Conservation (phyloP, 2,888 invertebrate genomes). For the Linnaemya tessellans region DNA sequence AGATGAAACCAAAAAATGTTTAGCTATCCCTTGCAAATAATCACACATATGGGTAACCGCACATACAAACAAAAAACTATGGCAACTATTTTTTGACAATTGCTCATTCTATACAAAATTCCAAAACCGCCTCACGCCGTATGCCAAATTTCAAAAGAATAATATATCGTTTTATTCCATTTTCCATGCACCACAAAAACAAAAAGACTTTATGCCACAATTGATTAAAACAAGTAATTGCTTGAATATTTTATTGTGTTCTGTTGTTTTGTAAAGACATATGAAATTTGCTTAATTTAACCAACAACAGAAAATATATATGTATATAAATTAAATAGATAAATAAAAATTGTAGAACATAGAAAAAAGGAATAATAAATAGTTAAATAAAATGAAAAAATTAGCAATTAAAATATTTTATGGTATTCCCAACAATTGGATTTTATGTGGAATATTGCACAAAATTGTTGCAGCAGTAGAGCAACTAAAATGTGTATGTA, state of each 20-base stretch:
- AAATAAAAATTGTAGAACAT: conserved; percentile 7
- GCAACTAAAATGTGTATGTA: conserved; percentile 8
- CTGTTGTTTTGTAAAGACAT: conserved; percentile 39
- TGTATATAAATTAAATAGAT: conserved; percentile 1
- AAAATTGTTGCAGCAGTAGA: conserved; percentile 21
- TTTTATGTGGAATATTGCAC: conserved; percentile 39
- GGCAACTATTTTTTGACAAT: conserved; percentile 24
- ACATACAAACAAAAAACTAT: conserved; percentile 6
- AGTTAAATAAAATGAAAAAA: conserved; percentile 54
- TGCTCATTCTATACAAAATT: not conserved
- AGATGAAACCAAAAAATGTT: not conserved
- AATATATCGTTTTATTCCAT: not conserved
- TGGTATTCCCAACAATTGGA: conserved; percentile 47
- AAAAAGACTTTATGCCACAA: conserved; percentile 57
- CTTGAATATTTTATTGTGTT: conserved; percentile 51
- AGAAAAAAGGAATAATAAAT: conserved; percentile 48
- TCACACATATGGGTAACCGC: conserved; percentile 3
- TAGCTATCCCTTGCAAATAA: conserved; percentile 1
- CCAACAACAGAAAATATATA: conserved; percentile 8
- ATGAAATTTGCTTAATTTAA: conserved; percentile 53
- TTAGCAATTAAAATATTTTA: conserved; percentile 64
- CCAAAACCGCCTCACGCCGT: not conserved
- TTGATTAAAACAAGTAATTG: conserved; percentile 59
- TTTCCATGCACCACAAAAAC: conserved; percentile 33
- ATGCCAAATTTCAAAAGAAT: not conserved